Evolutionary conservation across 2,113 vertebrate species (phyloP).

Genomic region (Chaenogobius annularis): DNA sequence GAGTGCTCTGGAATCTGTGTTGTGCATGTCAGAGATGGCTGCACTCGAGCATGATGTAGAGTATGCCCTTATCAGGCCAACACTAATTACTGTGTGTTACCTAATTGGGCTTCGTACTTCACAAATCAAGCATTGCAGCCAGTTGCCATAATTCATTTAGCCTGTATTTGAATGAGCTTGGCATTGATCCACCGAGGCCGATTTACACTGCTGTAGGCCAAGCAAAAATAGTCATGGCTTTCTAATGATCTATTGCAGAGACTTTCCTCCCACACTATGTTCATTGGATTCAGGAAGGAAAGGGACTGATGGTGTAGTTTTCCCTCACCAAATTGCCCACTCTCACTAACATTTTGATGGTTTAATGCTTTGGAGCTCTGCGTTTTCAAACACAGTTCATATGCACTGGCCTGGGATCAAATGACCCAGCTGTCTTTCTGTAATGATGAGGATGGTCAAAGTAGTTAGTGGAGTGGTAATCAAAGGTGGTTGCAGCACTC

Average conservation of each 20-base stretch:
- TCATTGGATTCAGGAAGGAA: slow-evolving; percentile 58
- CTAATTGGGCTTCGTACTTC: neutral
- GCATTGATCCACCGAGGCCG: slow-evolving; percentile 17
- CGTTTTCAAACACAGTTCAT: slow-evolving; percentile 44
- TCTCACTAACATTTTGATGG: slow-evolving; percentile 53
- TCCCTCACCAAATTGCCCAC: slow-evolving; percentile 40
- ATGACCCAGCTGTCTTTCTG: slow-evolving; percentile 20
- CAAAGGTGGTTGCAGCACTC: neutral
- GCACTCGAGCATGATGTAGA: neutral
- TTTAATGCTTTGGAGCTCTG: slow-evolving; percentile 53
- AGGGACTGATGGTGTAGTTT: slow-evolving; percentile 42
- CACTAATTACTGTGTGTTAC: neutral
- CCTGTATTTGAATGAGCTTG: neutral
- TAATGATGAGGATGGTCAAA: neutral
- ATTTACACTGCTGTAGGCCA: slow-evolving; percentile 51
- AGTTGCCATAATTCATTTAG: slow-evolving; percentile 3
- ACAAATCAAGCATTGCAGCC: neutral
- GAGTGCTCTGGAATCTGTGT: slow-evolving; percentile 35
- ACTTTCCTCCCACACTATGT: slow-evolving; percentile 46
- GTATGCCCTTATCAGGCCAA: neutral
- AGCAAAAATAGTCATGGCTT: slow-evolving; percentile 52
- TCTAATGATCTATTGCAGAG: slow-evolving; percentile 61
- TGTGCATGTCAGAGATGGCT: slow-evolving; percentile 19
- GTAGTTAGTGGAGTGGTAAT: neutral
- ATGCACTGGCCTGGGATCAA: slow-evolving; percentile 51